phyloP scores from a whole-genome alignment of 2,113 vertebrate species.

The Aramus guarauna region DNA sequence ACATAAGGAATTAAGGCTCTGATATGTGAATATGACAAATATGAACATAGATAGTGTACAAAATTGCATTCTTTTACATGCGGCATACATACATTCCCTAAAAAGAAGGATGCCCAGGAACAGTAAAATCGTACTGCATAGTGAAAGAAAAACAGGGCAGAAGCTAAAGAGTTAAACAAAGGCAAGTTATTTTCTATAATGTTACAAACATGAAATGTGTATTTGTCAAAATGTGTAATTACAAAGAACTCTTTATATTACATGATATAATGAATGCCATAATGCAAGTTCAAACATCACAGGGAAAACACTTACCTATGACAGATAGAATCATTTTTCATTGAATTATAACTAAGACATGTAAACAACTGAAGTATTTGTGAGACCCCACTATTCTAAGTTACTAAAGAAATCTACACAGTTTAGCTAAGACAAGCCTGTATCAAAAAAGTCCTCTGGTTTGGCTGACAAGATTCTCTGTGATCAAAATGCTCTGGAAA shows the following conservation, averaged over 20 bases:
- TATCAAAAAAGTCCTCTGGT: not conserved
- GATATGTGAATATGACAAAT: not conserved
- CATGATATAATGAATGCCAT: not conserved
- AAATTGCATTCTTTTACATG: not conserved
- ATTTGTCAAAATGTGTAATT: slow-evolving; percentile 21
- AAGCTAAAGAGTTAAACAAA: not conserved
- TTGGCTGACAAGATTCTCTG: not conserved
- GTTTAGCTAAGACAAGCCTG: not conserved
- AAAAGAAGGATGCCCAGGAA: not conserved
- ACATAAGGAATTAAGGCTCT: not conserved
- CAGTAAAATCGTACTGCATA: not conserved
- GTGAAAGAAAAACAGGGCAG: not conserved
- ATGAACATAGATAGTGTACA: not conserved
- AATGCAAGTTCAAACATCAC: not conserved
- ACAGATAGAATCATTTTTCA: not conserved
- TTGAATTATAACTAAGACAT: not conserved
- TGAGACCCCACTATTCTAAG: not conserved
- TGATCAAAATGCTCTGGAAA: not conserved
- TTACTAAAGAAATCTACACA: not conserved
- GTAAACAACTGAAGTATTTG: not conserved
- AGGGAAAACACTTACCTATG: not conserved
- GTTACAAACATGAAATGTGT: not conserved
- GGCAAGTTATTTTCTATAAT: not conserved
- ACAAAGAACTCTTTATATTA: not conserved
- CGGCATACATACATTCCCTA: not conserved